These are phyloP conservation scores for Eupithecia inturbata DNA, from an alignment of 2,888 invertebrate genomes.

Conservation along the genomic window DNA sequence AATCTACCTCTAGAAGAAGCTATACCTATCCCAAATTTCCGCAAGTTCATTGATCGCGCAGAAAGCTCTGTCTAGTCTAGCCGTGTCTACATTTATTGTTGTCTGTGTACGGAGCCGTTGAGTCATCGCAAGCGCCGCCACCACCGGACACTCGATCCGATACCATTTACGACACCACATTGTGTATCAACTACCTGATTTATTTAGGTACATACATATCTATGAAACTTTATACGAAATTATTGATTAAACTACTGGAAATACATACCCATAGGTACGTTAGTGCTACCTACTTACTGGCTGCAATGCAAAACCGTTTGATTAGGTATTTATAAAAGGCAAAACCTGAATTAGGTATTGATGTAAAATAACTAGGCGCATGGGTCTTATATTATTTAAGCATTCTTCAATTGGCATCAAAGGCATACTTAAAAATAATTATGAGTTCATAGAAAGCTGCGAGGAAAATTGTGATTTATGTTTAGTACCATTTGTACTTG, in stretches of 20 bases:
- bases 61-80: conserved; percentile 26
- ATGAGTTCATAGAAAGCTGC: no score
- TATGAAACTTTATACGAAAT: conserved; percentile 3
- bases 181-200: conserved; percentile 42
- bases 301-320: not conserved
- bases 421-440: no score
- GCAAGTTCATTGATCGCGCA: conserved; percentile 1
- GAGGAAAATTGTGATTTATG: no score
- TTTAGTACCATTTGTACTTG: no score
- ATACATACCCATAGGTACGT: no score
- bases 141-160: conserved; percentile 46
- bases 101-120: conserved; percentile 61
- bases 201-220: conserved; percentile 4
- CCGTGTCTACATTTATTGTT: conserved; percentile 49
- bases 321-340: not conserved
- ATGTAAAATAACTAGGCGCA: not conserved
- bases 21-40: not conserved
- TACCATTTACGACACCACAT: conserved; percentile 49
- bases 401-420: no score
- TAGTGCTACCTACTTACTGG: not conserved
- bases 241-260: not conserved
- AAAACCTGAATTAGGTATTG: not conserved
- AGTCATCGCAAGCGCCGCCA: conserved; percentile 54
- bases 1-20: not conserved
- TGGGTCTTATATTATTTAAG: no score